A percentile compares a stretch with the other conserved stretches of the same genome.
Evolutionary conservation across 1,140 invertebrate species (phyloP).

Genomic region (Pomacea maculata): DNA sequence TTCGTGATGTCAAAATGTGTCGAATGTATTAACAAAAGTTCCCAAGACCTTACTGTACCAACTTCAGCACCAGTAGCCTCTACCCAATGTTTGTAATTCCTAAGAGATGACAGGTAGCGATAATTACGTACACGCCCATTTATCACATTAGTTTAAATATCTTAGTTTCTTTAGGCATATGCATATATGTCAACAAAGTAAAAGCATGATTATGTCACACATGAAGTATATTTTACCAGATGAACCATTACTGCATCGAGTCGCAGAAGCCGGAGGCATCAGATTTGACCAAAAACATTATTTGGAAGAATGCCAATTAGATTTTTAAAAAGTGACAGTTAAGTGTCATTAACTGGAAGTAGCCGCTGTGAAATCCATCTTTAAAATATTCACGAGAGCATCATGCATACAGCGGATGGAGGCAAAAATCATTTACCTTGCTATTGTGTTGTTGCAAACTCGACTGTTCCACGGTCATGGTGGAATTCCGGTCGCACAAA

Average conservation of each 20-base stretch:
- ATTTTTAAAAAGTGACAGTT: background rate
- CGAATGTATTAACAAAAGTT: too few relatives aligned
- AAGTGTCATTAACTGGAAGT: background rate
- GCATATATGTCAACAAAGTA: background rate
- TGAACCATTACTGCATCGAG: background rate
- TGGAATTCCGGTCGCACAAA: slow-evolving; percentile 23
- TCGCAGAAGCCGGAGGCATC: background rate
- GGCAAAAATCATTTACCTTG: slow-evolving; percentile 19
- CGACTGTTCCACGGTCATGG: slow-evolving; percentile 54
- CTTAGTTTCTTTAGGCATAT: background rate
- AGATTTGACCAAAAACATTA: slow-evolving; percentile 5
- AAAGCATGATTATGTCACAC: background rate
- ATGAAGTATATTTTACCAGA: background rate
- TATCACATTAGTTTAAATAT: background rate
- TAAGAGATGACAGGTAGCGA: background rate
- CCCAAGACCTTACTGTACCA: background rate
- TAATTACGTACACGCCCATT: background rate
- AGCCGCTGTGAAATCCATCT: background rate
- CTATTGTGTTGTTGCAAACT: slow-evolving; percentile 36
- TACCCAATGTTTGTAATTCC: background rate
- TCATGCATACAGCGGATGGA: background rate
- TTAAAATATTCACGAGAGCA: background rate
- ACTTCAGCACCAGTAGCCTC: background rate
- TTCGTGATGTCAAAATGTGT: too few relatives aligned
- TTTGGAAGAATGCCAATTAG: background rate